phyloP scores from a whole-genome alignment of 2,888 invertebrate species.

The Yponomeuta sedellus region DNA sequence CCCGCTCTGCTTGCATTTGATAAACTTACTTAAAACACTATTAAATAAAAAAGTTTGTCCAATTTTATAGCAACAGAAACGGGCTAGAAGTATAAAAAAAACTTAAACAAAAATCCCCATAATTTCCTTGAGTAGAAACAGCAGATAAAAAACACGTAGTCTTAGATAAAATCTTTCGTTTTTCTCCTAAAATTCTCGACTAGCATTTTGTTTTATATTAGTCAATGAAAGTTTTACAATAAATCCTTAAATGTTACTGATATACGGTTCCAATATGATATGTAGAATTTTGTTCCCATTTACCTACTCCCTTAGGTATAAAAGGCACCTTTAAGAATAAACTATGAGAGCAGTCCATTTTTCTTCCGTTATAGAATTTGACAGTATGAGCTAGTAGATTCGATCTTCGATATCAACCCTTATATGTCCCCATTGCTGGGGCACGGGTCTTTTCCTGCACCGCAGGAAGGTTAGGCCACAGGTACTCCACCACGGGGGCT shows the following conservation, averaged over 20 bases:
- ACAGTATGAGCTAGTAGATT: too few species aligned
- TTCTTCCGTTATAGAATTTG: too few species aligned
- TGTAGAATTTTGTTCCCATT: not conserved
- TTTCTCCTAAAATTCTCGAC: constrained; percentile 1
- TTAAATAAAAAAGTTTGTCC: too few species aligned
- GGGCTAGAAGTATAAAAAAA: not conserved
- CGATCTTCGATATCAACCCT: too few species aligned
- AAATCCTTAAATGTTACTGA: not conserved
- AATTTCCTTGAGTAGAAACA: too few species aligned
- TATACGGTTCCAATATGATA: not conserved
- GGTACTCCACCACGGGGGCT: too few species aligned
- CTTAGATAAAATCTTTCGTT: not conserved
- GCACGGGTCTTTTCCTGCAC: too few species aligned
- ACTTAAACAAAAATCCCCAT: too few species aligned
- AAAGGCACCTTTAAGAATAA: too few species aligned
- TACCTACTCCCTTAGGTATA: not conserved
- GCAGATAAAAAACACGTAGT: not conserved
- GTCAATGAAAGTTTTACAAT: not conserved
- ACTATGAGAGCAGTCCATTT: too few species aligned
- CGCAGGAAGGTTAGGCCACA: too few species aligned
- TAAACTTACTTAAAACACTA: not conserved
- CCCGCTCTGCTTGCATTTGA: not conserved
- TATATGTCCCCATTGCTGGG: too few species aligned
- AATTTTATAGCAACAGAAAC: not conserved
- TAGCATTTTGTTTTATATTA: not conserved